Evolutionary conservation across 2,888 invertebrate species (phyloP).

Genomic region (Sturmia bella): DNA sequence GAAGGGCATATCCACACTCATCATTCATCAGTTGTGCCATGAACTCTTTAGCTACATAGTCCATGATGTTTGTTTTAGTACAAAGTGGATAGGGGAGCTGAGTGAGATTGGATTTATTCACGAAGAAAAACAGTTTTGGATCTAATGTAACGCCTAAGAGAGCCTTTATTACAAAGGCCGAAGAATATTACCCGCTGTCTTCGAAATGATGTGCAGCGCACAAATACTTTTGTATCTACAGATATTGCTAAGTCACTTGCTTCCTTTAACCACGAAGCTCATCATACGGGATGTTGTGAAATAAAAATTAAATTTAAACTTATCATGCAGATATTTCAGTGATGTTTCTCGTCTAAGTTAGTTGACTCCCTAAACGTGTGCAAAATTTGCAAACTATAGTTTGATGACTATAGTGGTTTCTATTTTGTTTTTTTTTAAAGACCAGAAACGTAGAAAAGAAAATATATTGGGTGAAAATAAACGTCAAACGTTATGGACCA

Average conservation of each 20-base stretch:
- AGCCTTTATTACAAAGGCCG: too few relatives aligned
- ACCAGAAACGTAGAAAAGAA: conserved; percentile 28
- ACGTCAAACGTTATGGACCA: too few relatives aligned
- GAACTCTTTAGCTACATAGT: too few relatives aligned
- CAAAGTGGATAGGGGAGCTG: too few relatives aligned
- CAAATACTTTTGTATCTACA: conserved; percentile 21
- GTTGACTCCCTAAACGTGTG: conserved; percentile 51
- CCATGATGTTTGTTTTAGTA: too few relatives aligned
- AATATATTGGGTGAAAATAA: background rate
- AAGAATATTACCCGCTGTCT: too few relatives aligned
- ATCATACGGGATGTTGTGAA: conserved; percentile 46
- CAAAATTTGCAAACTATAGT: conserved; percentile 53
- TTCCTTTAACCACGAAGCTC: conserved; percentile 55
- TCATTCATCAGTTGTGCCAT: too few relatives aligned
- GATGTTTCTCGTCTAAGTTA: conserved; percentile 30
- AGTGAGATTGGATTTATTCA: too few relatives aligned
- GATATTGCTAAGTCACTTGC: conserved; percentile 61
- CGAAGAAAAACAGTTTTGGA: too few relatives aligned
- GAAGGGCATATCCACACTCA: too few relatives aligned
- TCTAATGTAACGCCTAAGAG: too few relatives aligned
- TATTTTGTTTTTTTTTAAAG: conserved; percentile 1
- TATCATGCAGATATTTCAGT: conserved; percentile 61
- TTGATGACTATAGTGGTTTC: conserved; percentile 47
- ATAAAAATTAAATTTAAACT: conserved; percentile 39
- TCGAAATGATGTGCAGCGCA: background rate